These are phyloP conservation scores for Ardeotis arabs DNA, from an alignment of 2,113 vertebrate species.

Conservation along the genomic window DNA sequence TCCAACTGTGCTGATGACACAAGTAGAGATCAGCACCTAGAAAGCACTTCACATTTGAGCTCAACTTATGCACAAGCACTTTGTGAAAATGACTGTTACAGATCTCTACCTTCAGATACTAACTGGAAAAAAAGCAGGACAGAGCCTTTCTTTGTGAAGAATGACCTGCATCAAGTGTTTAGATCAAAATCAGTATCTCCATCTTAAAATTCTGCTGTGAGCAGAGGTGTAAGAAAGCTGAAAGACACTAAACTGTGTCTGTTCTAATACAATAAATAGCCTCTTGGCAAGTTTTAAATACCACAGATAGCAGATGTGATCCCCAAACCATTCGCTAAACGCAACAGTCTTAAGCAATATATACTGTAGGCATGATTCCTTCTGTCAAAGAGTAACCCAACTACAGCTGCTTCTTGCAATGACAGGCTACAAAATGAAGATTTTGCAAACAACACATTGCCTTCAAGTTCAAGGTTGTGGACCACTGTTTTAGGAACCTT, in stretches of 20 bases:
- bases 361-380: neutral
- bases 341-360: neutral
- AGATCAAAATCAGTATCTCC: neutral
- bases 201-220: neutral
- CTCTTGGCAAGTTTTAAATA: neutral
- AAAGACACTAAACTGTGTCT: neutral
- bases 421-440: neutral
- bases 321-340: neutral
- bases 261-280: neutral
- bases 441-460: neutral
- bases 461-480: neutral
- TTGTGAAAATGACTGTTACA: neutral
- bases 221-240: neutral
- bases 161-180: neutral
- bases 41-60: neutral
- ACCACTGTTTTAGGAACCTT: neutral
- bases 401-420: neutral
- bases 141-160: neutral
- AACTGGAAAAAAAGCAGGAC: neutral
- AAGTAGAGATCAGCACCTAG: neutral
- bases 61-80: neutral
- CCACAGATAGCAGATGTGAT: neutral
- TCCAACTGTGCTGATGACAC: constrained; percentile 4
- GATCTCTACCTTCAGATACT: neutral
- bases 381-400: neutral